These are phyloP conservation scores for Diabrotica virgifera DNA, from an alignment of 1,140 invertebrate genomes.

Conservation along the genomic window DNA sequence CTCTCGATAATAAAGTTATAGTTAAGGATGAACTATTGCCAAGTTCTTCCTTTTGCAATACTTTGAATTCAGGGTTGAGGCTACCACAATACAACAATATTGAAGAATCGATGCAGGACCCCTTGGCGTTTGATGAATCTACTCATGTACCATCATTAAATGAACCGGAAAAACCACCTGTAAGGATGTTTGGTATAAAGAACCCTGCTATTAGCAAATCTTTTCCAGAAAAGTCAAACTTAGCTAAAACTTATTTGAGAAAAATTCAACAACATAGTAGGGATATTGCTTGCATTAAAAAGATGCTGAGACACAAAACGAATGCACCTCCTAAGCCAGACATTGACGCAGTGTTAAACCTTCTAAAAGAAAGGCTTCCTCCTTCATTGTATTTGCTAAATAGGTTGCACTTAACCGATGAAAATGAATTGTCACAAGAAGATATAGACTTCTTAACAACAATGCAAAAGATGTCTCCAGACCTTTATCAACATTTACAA, in stretches of 20 bases:
- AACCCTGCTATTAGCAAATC: slow-evolving; percentile 7
- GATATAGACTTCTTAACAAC: slow-evolving; percentile 42
- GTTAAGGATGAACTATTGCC: neutral
- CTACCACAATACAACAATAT: neutral
- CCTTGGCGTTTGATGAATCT: neutral
- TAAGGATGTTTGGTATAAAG: neutral
- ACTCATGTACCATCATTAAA: slow-evolving; percentile 2
- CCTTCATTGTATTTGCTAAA: slow-evolving; percentile 29
- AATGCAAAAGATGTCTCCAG: slow-evolving; percentile 38
- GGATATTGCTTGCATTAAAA: slow-evolving; percentile 40
- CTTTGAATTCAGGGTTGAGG: neutral
- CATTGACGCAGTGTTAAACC: slow-evolving; percentile 25
- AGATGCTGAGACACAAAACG: slow-evolving; percentile 34
- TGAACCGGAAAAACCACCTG: neutral
- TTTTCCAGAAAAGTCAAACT: slow-evolving; percentile 12
- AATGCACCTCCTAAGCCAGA: slow-evolving; percentile 23
- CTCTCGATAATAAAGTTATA: neutral
- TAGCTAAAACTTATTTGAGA: slow-evolving; percentile 35
- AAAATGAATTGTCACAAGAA: slow-evolving; percentile 33
- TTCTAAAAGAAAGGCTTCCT: slow-evolving; percentile 31
- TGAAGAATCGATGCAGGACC: neutral
- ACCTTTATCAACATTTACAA: slow-evolving; percentile 38
- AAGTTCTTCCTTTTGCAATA: neutral
- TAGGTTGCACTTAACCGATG: slow-evolving; percentile 31
- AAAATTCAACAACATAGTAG: slow-evolving; percentile 41